A percentile compares a stretch with the other conserved stretches of the same genome.
Conservation (phyloP, 2,888 invertebrate genomes). For the Quadroppia sp. region DNA sequence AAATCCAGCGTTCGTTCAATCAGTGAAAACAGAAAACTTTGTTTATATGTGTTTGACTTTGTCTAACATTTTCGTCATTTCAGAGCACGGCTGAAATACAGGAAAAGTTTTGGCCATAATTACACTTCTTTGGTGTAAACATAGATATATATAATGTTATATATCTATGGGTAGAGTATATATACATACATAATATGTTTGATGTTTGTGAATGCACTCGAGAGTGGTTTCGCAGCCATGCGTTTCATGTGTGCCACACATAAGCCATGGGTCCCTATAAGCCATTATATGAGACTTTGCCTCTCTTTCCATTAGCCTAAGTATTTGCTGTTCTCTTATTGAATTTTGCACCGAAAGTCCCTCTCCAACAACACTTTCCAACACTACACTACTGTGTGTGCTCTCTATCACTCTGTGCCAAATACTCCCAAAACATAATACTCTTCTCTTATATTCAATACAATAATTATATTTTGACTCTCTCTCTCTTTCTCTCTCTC, state of each 20-base stretch:
- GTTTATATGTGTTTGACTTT: neutral
- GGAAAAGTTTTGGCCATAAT: conserved; percentile 24
- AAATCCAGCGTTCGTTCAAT: conserved; percentile 1
- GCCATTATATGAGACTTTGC: conserved; percentile 24
- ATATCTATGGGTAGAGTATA: neutral
- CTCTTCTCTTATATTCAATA: neutral
- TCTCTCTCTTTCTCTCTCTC: conserved; percentile 22
- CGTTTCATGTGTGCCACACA: conserved; percentile 31
- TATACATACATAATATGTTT: conserved; percentile 22
- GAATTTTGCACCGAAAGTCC: conserved; percentile 31
- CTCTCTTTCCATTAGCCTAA: conserved; percentile 34
- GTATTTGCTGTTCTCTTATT: conserved; percentile 33
- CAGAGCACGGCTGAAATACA: neutral
- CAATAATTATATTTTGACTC: conserved; percentile 24
- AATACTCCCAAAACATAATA: neutral
- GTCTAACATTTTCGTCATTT: neutral
- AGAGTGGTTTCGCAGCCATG: conserved; percentile 33
- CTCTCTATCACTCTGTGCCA: neutral
- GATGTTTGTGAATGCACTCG: conserved; percentile 23
- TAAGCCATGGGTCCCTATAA: conserved; percentile 29
- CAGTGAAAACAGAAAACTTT: neutral
- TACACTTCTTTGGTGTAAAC: conserved; percentile 37
- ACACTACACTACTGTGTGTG: neutral
- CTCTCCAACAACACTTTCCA: conserved; percentile 10
- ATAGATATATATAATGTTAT: conserved; percentile 11